Evolutionary conservation across 2,888 invertebrate species (phyloP).

Genomic region (Cerastis rubricosa): DNA sequence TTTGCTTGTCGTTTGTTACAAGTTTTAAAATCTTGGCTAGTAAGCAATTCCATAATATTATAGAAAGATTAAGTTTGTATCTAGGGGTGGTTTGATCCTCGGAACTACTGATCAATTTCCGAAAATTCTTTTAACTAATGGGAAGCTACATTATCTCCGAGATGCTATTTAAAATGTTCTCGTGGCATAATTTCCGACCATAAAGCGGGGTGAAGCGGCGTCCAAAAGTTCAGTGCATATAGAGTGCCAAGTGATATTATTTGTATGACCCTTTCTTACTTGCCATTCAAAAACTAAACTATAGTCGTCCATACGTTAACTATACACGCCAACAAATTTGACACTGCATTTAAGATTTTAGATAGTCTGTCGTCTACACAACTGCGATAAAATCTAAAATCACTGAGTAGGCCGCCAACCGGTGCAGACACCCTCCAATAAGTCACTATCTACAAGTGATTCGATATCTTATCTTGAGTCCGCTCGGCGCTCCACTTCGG

Average conservation of each 20-base stretch:
- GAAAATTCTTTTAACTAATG: neutral
- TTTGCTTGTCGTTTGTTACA: neutral
- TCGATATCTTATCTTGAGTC: constrained; percentile 48
- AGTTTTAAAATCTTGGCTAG: neutral
- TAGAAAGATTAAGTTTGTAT: neutral
- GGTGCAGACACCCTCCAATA: constrained; percentile 34
- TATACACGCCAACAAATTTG: neutral
- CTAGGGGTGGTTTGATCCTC: neutral
- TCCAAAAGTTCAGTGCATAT: neutral
- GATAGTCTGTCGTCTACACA: neutral
- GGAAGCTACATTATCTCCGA: neutral
- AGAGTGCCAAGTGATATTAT: neutral
- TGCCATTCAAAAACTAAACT: neutral
- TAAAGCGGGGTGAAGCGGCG: neutral
- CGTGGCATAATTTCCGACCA: neutral
- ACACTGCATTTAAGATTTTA: neutral
- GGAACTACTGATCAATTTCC: neutral
- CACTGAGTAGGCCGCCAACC: neutral
- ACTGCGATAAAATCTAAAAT: constrained; percentile 11
- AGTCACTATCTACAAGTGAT: constrained; percentile 39
- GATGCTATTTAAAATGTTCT: no score
- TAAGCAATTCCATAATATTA: no score
- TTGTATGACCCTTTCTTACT: neutral
- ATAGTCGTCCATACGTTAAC: neutral
- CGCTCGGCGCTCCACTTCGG: constrained; percentile 47